A percentile compares a stretch with the other conserved stretches of the same genome.
Evolutionary conservation across 2,797 vertebrate species (phyloP).

Genomic region (Rhadinocentrus ornatus): DNA sequence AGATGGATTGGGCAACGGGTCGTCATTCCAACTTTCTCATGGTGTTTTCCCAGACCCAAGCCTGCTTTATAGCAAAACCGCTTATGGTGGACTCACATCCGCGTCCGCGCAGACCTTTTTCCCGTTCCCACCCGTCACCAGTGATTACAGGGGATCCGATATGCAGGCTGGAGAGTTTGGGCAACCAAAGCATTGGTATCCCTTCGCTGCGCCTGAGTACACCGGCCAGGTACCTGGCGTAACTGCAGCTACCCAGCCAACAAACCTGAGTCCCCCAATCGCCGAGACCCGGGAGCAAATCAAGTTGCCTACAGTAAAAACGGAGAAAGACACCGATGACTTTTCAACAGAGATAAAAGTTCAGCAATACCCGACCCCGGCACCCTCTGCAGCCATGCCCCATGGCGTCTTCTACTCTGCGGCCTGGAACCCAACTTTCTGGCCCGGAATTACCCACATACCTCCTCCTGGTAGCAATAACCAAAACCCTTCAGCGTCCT

Average conservation of each 20-base stretch:
- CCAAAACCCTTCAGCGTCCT: conserved; percentile 69
- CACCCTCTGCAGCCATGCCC: conserved; percentile 66
- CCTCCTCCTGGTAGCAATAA: conserved; percentile 52
- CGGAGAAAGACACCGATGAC: conserved; percentile 73
- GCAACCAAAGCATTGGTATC: conserved; percentile 83
- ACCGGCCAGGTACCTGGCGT: conserved; percentile 77
- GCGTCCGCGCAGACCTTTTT: conserved; percentile 78
- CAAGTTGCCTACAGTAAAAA: conserved; percentile 79
- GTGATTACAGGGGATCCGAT: conserved; percentile 79
- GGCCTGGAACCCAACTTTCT: conserved; percentile 83
- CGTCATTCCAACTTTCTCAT: conserved; percentile 77
- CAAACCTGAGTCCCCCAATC: conserved; percentile 73
- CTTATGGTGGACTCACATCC: conserved; percentile 75
- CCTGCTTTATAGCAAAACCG: conserved; percentile 79
- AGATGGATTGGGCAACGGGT: conserved; percentile 66
- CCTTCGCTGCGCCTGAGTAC: conserved; percentile 82
- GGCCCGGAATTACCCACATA: conserved; percentile 81
- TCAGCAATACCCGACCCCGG: conserved; percentile 65
- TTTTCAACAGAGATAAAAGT: conserved; percentile 66
- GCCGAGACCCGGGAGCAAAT: conserved; percentile 80
- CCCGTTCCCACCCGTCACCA: conserved; percentile 70
- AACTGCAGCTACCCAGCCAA: conserved; percentile 69
- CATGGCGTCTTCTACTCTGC: conserved; percentile 79
- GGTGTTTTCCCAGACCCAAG: conserved; percentile 79
- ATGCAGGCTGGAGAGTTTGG: conserved; percentile 75